Percentiles rank a stretch among this genome's conserved stretches.
phyloP scores from a whole-genome alignment of 2,113 vertebrate genomes.

The Montifringilla adamsi region DNA sequence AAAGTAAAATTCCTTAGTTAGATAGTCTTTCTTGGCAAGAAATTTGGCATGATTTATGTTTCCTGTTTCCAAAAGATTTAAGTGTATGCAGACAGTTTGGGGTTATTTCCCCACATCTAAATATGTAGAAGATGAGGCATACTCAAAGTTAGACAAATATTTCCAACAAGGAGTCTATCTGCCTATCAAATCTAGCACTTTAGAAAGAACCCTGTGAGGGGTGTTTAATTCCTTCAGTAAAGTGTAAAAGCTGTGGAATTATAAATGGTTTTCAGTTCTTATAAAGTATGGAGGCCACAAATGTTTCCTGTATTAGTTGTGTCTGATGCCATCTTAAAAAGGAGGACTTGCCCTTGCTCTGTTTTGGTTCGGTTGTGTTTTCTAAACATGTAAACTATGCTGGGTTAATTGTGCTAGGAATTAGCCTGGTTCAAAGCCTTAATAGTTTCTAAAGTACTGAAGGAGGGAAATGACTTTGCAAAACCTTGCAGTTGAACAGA shows the following conservation, averaged over 20 bases:
- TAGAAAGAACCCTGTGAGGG: neutral
- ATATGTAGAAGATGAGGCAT: neutral
- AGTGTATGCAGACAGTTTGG: neutral
- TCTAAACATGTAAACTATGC: neutral
- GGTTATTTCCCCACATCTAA: neutral
- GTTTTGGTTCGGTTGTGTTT: neutral
- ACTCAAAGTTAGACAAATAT: neutral
- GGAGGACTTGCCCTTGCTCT: neutral
- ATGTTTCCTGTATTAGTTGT: neutral
- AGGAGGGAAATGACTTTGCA: slow-evolving; percentile 9
- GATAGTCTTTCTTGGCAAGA: neutral
- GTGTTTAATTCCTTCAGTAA: neutral
- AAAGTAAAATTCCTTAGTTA: neutral
- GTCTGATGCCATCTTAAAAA: neutral
- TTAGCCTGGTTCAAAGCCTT: neutral
- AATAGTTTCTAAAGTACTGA: neutral
- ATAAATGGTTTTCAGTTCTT: neutral
- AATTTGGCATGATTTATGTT: neutral
- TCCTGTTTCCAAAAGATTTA: neutral
- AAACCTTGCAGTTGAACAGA: slow-evolving; percentile 7
- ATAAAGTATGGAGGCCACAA: accelerated
- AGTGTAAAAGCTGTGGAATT: neutral
- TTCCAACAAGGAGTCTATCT: neutral
- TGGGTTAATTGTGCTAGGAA: neutral
- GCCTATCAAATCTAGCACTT: neutral